These are phyloP conservation scores for Eupithecia inturbata DNA, from an alignment of 2,888 invertebrate genomes.

Conservation along the genomic window DNA sequence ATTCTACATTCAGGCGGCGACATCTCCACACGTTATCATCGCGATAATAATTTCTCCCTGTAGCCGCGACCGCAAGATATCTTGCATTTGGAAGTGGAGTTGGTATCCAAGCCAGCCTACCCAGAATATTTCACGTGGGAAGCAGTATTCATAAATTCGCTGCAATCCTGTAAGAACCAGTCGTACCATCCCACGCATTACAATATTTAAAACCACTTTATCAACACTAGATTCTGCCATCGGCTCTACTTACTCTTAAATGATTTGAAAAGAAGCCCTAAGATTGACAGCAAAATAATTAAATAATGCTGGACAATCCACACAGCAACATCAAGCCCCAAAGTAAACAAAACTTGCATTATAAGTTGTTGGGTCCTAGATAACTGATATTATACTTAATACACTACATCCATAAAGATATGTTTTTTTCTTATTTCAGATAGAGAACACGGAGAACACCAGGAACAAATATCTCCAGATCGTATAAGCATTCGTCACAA, in stretches of 20 bases:
- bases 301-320: neutral
- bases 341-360: no score
- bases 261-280: neutral
- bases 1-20: no score
- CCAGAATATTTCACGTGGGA: neutral
- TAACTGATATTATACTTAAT: no score
- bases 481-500: neutral
- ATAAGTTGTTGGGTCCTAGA: no score
- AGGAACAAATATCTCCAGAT: neutral
- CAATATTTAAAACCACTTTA: constrained; percentile 9
- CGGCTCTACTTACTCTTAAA: neutral
- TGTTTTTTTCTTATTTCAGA: no score
- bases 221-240: neutral
- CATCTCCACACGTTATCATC: neutral
- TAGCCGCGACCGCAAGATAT: neutral
- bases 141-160: neutral
- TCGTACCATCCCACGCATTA: constrained; percentile 1
- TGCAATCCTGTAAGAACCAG: constrained; percentile 9
- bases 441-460: neutral
- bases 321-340: neutral
- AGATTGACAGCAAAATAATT: neutral
- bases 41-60: neutral
- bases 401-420: no score
- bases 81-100: neutral
- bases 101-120: neutral